phyloP scores from a whole-genome alignment of 2,797 vertebrate species.

The Pantherophis vulpinus region DNA sequence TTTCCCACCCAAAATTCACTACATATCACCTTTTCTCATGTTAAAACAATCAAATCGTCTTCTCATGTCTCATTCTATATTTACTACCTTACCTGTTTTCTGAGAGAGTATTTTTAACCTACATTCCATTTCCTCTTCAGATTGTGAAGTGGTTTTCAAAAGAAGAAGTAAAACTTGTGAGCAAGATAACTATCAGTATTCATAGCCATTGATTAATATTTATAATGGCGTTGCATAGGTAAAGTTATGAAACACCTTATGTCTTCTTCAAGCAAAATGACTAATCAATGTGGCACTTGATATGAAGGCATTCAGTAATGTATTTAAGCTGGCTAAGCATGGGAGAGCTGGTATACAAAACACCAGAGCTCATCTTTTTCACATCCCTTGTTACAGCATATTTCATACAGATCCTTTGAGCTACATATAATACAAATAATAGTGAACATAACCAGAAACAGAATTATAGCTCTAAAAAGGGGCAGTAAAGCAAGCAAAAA shows the following conservation, averaged over 20 bases:
- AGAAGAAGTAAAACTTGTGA: slow-evolving; percentile 56
- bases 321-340: not conserved
- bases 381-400: not conserved
- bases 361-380: not conserved
- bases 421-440: not conserved
- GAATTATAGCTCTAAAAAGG: not conserved
- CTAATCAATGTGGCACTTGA: not conserved
- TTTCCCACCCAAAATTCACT: not conserved
- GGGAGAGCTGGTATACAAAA: not conserved
- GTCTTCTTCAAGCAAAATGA: not conserved
- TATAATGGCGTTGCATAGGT: not conserved
- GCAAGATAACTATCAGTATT: not conserved
- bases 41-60: accelerated
- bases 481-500: not conserved
- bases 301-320: not conserved
- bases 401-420: not conserved
- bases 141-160: slow-evolving; percentile 43
- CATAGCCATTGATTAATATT: not conserved
- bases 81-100: not conserved
- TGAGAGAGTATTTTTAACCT: slow-evolving; percentile 37
- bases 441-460: not conserved
- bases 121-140: not conserved
- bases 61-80: not conserved
- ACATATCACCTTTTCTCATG: not conserved
- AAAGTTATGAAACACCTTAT: not conserved